A percentile compares a stretch with the other conserved stretches of the same genome.
These are phyloP conservation scores for Dolichopus griseipennis DNA, from an alignment of 2,888 invertebrate genomes.

Conservation along the genomic window DNA sequence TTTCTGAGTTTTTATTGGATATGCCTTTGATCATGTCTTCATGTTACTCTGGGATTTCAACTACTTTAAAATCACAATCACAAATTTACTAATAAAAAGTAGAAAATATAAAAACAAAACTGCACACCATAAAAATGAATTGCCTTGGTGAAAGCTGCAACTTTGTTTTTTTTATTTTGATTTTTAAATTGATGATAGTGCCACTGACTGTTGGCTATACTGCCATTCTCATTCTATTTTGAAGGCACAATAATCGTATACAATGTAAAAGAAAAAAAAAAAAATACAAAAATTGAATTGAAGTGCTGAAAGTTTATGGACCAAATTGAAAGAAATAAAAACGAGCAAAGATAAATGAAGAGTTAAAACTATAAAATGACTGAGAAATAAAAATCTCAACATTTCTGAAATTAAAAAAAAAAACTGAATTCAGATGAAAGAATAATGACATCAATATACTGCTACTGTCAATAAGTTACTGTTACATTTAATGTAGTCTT, in stretches of 20 bases:
- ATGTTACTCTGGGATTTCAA: not conserved
- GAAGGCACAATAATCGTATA: not conserved
- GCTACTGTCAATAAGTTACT: too few relatives aligned
- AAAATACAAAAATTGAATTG: not conserved
- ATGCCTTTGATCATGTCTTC: not conserved
- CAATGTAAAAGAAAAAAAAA: not conserved
- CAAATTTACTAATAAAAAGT: not conserved
- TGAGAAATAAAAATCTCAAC: not conserved
- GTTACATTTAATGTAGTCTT: too few relatives aligned
- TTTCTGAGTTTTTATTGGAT: too few relatives aligned
- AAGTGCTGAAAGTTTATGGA: not conserved
- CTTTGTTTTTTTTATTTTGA: not conserved
- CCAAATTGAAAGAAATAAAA: not conserved
- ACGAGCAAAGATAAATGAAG: not conserved
- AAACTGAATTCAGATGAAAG: not conserved
- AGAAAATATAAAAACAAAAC: not conserved
- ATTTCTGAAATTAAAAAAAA: not conserved
- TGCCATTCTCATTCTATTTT: not conserved
- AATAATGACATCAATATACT: not conserved
- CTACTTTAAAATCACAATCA: not conserved
- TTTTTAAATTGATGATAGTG: not conserved
- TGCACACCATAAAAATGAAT: slow-evolving; percentile 3
- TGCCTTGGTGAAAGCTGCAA: not conserved
- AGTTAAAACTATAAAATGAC: not conserved
- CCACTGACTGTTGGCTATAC: not conserved